Evolutionary conservation across 2,888 invertebrate species (phyloP), one percentile per base, ranked within the genome.

Genomic region (Ennomos fuscantarius): DNA sequence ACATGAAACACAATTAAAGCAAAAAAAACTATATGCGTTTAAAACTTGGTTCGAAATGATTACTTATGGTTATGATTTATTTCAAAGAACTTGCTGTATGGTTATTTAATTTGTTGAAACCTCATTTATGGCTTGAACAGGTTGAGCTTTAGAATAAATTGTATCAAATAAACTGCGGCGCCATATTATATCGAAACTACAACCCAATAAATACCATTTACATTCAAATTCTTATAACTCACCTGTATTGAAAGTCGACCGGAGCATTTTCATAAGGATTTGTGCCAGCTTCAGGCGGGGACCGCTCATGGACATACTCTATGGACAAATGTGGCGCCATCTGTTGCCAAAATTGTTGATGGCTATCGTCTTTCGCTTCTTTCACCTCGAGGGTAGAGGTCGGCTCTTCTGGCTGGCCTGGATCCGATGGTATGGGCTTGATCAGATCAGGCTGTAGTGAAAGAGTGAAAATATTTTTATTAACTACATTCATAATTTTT

Each of bases 211-310:
- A 24, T 24, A 24, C 24, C 6, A 47, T 9, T 24, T 13, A n/a
- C n/a, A n/a, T 35, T 3, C 9, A 11, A 46, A 35, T 24, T 8
- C 13, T 36, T 24, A 6, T 6, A 24, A 53, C 54, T 65, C 47
- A 90, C 91, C 91, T 91, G 49, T 87, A 87, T 55, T 90, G 72
- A 60, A 89, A 90, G 58, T 89, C 81, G 0, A 50, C 49, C 0
- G 90, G 90, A 6, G 89, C 85, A 43, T 80, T 80, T 0, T 87
- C 88, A 39, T 84, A 89, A 0, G 89, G 86, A 48, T 87, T 85
- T 1, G 45, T 58, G 32, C 55, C 41, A 0, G 60, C 47, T 1
- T 64, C 49, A 0, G 82, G 76, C 8, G 89, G 84, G 9, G 84
- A 65, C 1, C 90, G 74, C n/a, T 85, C 82, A 62, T 87, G 90